Evolutionary conservation across 1,140 invertebrate genomes (phyloP).

Genomic region (Drosophila melanogaster): DNA sequence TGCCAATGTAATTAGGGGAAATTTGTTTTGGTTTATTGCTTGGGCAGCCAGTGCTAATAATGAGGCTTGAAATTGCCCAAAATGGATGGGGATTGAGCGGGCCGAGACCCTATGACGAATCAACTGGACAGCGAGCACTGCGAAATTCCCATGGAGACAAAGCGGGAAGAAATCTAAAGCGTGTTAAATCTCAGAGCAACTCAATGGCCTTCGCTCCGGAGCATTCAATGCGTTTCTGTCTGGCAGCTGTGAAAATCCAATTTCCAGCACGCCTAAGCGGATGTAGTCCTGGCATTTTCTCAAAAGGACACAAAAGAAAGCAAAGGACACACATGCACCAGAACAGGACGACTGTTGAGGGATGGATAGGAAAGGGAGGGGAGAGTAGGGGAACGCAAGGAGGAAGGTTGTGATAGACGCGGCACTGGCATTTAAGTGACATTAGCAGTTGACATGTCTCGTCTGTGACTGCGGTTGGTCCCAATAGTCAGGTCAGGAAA

Average conservation of each 20-base stretch:
- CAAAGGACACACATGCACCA: conserved; percentile 51
- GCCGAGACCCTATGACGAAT: conserved; percentile 46
- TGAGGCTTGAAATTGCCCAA: conserved; percentile 70
- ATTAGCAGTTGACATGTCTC: conserved; percentile 66
- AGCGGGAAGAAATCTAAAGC: conserved; percentile 52
- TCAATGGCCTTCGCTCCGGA: conserved; percentile 40
- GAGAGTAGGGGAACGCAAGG: neutral
- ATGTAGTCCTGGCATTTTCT: conserved; percentile 54
- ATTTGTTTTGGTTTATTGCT: conserved; percentile 53
- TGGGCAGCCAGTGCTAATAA: conserved; percentile 46
- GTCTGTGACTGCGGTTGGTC: conserved; percentile 70
- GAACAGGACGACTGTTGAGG: neutral
- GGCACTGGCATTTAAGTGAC: conserved; percentile 72
- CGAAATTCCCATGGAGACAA: conserved; percentile 33
- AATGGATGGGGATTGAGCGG: conserved; percentile 24
- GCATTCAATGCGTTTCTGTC: conserved; percentile 45
- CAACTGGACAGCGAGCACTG: conserved; percentile 17
- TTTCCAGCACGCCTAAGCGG: conserved; percentile 68
- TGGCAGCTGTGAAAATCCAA: conserved; percentile 81
- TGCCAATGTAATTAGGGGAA: conserved; percentile 43
- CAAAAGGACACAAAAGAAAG: conserved; percentile 48
- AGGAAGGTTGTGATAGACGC: conserved; percentile 54
- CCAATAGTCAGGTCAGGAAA: conserved; percentile 28
- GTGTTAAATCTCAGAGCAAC: conserved; percentile 62
- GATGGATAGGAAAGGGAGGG: neutral